A percentile compares a stretch with the other conserved stretches of the same genome.
Evolutionary conservation across 2,113 vertebrate genomes (phyloP).

Genomic region (Toxotes jaculatrix): DNA sequence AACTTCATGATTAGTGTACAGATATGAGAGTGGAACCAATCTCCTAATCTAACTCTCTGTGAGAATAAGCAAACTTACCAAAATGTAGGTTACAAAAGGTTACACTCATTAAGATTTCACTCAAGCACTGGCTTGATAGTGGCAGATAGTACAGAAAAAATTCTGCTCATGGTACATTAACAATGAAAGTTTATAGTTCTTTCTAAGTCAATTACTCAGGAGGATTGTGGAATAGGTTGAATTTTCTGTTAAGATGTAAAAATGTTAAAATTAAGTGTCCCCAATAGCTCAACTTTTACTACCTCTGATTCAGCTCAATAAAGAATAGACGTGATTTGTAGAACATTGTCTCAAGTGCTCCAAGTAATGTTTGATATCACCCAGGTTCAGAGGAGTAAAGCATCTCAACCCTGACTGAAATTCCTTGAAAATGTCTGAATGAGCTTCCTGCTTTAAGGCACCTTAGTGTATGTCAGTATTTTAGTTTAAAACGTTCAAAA

Average conservation of each 20-base stretch:
- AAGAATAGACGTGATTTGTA: neutral
- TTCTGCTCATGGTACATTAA: neutral
- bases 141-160: neutral
- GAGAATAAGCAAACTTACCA: neutral
- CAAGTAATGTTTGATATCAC: neutral
- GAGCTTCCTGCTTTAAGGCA: no score
- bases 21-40: neutral
- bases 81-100: neutral
- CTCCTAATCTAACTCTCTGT: neutral
- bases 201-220: neutral
- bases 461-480: no score
- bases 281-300: neutral
- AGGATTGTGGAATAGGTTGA: neutral
- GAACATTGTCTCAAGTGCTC: constrained; percentile 12
- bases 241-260: neutral
- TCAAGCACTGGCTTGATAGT: neutral
- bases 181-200: neutral
- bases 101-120: neutral
- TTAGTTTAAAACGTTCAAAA: no score
- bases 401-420: neutral
- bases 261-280: neutral
- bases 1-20: neutral
- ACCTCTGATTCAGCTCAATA: neutral
- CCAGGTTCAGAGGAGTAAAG: neutral
- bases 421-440: neutral